phyloP scores from a whole-genome alignment of 2,113 vertebrate species.

The Cavia aperea region DNA sequence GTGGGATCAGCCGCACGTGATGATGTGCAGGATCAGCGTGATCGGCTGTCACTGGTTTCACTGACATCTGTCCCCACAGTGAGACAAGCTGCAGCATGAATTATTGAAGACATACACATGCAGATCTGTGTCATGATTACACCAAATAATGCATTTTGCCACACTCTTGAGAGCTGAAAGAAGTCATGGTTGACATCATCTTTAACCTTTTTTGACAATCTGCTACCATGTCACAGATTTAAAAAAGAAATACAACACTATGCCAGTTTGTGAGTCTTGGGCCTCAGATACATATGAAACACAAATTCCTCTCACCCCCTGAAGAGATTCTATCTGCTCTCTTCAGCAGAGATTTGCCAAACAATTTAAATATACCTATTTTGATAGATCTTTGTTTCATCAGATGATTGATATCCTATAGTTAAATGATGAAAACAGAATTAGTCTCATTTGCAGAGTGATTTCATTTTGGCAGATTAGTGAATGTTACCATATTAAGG shows the following conservation, averaged over 20 bases:
- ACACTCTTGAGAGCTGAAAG: constrained; percentile 69
- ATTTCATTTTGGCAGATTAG: constrained; percentile 29
- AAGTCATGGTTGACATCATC: constrained; percentile 66
- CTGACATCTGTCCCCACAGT: constrained; percentile 92
- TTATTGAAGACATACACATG: constrained; percentile 81
- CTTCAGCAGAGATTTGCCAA: constrained; percentile 20
- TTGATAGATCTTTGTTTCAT: constrained; percentile 36
- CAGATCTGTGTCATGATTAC: constrained; percentile 77
- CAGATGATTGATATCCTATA: constrained; percentile 30
- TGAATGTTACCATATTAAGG: background rate
- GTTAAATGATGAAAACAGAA: constrained; percentile 49
- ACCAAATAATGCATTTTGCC: constrained; percentile 76
- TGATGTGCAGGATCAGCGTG: constrained; percentile 85
- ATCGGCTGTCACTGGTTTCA: constrained; percentile 91
- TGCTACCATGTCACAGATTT: constrained; percentile 62
- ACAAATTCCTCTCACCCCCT: background rate
- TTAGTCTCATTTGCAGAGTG: constrained; percentile 27
- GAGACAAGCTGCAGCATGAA: constrained; percentile 87
- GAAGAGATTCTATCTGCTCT: constrained; percentile 19
- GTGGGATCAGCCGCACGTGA: constrained; percentile 80
- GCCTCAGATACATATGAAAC: background rate
- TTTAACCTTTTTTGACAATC: constrained; percentile 77
- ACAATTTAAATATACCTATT: constrained; percentile 8
- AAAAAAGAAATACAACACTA: constrained; percentile 33
- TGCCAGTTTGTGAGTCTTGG: constrained; percentile 11